Evolutionary conservation across 2,888 invertebrate genomes (phyloP).

Genomic region (Monopis laevigella): DNA sequence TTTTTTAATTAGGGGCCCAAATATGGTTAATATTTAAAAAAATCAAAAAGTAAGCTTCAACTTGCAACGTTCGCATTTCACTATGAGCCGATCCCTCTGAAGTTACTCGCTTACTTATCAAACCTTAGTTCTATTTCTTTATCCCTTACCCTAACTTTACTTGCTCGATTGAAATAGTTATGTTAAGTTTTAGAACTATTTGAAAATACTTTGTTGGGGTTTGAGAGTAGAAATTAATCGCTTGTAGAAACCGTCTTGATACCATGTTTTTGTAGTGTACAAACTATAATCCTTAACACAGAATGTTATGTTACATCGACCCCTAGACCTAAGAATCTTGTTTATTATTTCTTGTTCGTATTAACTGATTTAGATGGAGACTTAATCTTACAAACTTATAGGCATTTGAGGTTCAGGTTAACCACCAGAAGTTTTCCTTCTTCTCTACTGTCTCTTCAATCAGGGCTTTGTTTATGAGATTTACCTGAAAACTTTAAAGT

Average conservation of each 20-base stretch:
- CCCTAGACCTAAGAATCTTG: background rate
- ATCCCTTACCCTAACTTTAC: background rate
- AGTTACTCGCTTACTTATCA: background rate
- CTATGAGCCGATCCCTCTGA: constrained; percentile 4
- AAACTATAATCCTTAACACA: background rate
- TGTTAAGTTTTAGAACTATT: background rate
- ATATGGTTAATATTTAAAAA: no score
- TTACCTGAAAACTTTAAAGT: no score
- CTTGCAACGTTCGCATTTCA: constrained; percentile 12
- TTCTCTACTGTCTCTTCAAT: no score
- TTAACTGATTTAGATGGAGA: background rate
- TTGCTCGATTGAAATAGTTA: background rate
- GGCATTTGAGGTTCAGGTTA: no score
- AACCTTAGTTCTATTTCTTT: constrained; percentile 2
- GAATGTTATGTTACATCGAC: background rate
- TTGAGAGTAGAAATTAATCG: background rate
- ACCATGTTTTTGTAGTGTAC: background rate
- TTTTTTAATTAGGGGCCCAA: no score
- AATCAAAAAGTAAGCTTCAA: constrained; percentile 10
- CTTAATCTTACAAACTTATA: no score
- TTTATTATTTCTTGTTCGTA: background rate
- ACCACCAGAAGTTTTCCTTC: no score
- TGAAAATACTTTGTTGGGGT: background rate
- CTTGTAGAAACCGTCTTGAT: background rate
- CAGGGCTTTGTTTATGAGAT: no score